A percentile compares a stretch with the other conserved stretches of the same genome.
Evolutionary conservation across 2,113 vertebrate species (phyloP).

Genomic region (Heptranchias perlo): DNA sequence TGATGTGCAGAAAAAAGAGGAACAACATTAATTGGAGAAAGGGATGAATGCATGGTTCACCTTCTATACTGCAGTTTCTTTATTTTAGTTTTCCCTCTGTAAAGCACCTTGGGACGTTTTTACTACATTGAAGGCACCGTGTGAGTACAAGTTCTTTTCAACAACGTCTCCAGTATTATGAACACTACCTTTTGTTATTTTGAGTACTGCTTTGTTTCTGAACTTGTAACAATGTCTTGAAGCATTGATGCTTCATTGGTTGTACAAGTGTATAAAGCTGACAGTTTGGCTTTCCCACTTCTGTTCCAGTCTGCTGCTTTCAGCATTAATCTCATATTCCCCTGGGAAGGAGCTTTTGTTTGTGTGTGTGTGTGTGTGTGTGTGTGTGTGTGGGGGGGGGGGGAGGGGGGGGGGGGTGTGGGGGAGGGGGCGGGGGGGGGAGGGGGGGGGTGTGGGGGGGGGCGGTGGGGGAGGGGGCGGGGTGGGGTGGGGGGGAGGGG

Average conservation of each 20-base stretch:
- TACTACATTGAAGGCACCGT: background rate
- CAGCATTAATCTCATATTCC: background rate
- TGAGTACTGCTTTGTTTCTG: background rate
- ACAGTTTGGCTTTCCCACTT: background rate
- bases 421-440: background rate
- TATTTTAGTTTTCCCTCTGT: background rate
- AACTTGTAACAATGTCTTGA: background rate
- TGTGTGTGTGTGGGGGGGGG: background rate
- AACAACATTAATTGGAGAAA: background rate
- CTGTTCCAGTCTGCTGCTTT: background rate
- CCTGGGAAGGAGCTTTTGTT: background rate
- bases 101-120: background rate
- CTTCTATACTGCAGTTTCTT: background rate
- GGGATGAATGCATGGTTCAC: background rate
- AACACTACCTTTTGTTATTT: background rate
- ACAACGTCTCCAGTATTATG: background rate
- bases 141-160: background rate
- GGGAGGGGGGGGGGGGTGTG: background rate
- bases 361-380: background rate
- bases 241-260: background rate
- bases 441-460: background rate
- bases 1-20: background rate
- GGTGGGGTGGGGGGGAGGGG: too few species aligned
- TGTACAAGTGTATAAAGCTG: background rate
- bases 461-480: too few species aligned